Conservation (phyloP, 1,140 invertebrate genomes). For the Leguminivora glycinivorella region DNA sequence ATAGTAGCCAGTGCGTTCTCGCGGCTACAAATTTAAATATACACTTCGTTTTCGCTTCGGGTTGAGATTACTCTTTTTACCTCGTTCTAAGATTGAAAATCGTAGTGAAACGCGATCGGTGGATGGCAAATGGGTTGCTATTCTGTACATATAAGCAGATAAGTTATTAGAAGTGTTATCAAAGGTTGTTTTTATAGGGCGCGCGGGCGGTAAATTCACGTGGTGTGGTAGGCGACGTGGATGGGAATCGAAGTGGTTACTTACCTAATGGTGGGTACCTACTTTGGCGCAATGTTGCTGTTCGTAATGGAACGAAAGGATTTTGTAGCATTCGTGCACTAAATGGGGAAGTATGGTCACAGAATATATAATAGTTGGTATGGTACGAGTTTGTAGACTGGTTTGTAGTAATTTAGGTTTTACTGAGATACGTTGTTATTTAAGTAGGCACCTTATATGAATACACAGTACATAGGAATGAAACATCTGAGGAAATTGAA, state of each 20-base stretch:
- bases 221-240: constrained; percentile 1
- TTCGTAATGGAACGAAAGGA: neutral
- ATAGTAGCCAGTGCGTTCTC: neutral
- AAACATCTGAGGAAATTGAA: too few species aligned
- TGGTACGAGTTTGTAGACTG: too few species aligned
- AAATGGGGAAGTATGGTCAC: too few species aligned
- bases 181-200: constrained; percentile 26
- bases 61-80: neutral
- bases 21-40: neutral
- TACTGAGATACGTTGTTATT: too few species aligned
- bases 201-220: constrained; percentile 21
- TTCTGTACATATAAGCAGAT: constrained; percentile 3
- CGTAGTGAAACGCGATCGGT: neutral
- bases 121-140: neutral
- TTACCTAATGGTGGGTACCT: neutral
- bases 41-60: neutral
- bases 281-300: neutral
- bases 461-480: too few species aligned
- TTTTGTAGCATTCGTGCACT: neutral
- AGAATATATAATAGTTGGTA: too few species aligned
- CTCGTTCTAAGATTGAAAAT: neutral
- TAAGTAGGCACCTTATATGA: too few species aligned
- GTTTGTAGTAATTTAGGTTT: too few species aligned
- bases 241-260: neutral
- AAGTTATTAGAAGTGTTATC: constrained; percentile 17